These are phyloP conservation scores for Platypus cylindrus DNA, from an alignment of 2,888 invertebrate species.

Conservation along the genomic window DNA sequence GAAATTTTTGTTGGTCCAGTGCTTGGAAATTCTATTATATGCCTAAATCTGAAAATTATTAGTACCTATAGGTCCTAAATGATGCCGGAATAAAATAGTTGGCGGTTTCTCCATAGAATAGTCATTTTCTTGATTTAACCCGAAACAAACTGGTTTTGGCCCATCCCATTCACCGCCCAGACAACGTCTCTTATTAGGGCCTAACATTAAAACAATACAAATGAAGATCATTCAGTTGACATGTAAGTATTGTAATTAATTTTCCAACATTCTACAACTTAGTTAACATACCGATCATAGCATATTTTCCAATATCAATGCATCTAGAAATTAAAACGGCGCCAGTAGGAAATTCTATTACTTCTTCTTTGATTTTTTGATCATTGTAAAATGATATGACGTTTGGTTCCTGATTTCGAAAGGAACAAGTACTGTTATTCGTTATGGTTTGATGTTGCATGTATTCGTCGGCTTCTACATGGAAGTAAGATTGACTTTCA, in stretches of 20 bases:
- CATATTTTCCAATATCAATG: slow-evolving; percentile 75
- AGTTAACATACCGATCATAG: slow-evolving; percentile 47
- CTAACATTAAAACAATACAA: slow-evolving; percentile 26
- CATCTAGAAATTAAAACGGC: slow-evolving; percentile 50
- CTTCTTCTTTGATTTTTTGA: slow-evolving; percentile 59
- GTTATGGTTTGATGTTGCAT: slow-evolving; percentile 23
- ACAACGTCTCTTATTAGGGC: slow-evolving; percentile 58
- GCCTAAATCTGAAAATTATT: no score
- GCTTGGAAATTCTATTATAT: no score
- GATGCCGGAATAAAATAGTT: slow-evolving; percentile 70
- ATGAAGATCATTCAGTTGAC: not conserved
- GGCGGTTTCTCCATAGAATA: slow-evolving; percentile 81
- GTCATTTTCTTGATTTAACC: slow-evolving; percentile 75
- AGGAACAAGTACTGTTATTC: slow-evolving; percentile 60
- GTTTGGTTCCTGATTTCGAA: slow-evolving; percentile 63
- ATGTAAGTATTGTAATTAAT: no score
- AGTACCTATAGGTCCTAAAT: slow-evolving; percentile 60
- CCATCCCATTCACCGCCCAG: slow-evolving; percentile 74
- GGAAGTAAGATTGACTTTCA: slow-evolving; percentile 5
- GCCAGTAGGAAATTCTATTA: slow-evolving; percentile 67
- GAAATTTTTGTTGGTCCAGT: no score
- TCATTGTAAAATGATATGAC: slow-evolving; percentile 74
- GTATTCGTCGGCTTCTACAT: slow-evolving; percentile 29
- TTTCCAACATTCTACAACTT: not conserved
- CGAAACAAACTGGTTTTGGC: slow-evolving; percentile 62